A percentile compares a stretch with the other conserved stretches of the same genome.
These are phyloP conservation scores for Passer domesticus DNA, from an alignment of 2,113 vertebrate genomes.

Conservation along the genomic window DNA sequence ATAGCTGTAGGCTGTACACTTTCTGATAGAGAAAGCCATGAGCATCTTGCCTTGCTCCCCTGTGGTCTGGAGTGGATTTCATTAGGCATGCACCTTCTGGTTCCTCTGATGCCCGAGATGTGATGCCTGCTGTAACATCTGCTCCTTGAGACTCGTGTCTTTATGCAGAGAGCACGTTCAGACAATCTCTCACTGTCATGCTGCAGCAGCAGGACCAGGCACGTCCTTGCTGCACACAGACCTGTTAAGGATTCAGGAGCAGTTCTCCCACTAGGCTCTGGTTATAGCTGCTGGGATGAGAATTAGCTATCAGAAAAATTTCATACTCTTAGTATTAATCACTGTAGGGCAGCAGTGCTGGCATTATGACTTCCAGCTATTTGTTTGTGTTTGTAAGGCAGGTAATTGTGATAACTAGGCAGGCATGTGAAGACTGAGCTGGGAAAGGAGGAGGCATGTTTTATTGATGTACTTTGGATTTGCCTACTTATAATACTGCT, in stretches of 20 bases:
- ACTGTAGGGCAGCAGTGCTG: background rate
- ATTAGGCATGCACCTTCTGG: background rate
- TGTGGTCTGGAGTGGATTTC: background rate
- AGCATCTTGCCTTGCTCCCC: background rate
- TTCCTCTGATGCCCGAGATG: background rate
- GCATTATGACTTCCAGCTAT: background rate
- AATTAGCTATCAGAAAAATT: background rate
- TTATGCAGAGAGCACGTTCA: background rate
- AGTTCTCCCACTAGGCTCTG: background rate
- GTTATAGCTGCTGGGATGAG: background rate
- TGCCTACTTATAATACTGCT: accelerated
- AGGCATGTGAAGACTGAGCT: background rate
- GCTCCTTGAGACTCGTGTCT: background rate
- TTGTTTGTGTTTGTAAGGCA: background rate
- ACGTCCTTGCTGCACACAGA: background rate
- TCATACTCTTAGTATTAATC: background rate
- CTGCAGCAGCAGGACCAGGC: background rate
- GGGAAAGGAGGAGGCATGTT: background rate
- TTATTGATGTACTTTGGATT: background rate
- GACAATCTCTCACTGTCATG: background rate
- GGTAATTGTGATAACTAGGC: background rate
- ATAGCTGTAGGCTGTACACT: background rate
- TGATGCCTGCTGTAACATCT: background rate
- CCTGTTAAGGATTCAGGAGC: background rate
- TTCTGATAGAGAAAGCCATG: background rate